Conservation (phyloP, 2,888 invertebrate genomes). For the Erebia ligea region DNA sequence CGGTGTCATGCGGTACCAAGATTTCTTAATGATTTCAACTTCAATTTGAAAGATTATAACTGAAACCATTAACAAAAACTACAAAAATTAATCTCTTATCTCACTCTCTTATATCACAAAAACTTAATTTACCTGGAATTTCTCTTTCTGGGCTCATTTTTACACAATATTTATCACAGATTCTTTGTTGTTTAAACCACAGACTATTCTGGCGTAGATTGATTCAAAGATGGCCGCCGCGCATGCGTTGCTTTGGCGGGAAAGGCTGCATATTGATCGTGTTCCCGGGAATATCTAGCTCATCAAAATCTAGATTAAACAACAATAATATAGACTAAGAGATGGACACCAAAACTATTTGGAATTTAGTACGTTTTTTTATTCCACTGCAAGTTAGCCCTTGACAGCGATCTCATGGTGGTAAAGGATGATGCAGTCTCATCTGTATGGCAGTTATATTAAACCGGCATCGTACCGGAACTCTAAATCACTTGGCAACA, state of each 20-base stretch:
- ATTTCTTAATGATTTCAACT: background rate
- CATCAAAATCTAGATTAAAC: conserved; percentile 40
- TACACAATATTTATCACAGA: conserved; percentile 40
- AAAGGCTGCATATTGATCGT: conserved; percentile 68
- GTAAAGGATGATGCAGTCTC: background rate
- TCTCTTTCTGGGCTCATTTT: conserved; percentile 69
- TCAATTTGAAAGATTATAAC: background rate
- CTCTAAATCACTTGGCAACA: no score
- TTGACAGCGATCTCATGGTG: no score
- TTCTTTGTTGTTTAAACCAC: conserved; percentile 54
- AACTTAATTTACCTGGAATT: conserved; percentile 57
- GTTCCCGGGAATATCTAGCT: conserved; percentile 52
- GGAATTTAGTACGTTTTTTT: background rate
- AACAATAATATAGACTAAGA: conserved; percentile 13
- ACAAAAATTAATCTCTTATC: background rate
- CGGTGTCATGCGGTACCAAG: background rate
- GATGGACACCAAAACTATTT: background rate
- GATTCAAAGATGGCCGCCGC: conserved; percentile 52
- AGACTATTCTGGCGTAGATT: conserved; percentile 45
- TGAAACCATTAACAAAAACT: background rate
- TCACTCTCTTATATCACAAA: conserved; percentile 11
- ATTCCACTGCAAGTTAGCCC: no score
- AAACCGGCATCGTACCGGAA: no score
- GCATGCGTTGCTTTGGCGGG: conserved; percentile 56
- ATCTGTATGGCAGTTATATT: no score